Conservation (phyloP, 2,113 vertebrate species). For the Gasterosteus aculeatus region DNA sequence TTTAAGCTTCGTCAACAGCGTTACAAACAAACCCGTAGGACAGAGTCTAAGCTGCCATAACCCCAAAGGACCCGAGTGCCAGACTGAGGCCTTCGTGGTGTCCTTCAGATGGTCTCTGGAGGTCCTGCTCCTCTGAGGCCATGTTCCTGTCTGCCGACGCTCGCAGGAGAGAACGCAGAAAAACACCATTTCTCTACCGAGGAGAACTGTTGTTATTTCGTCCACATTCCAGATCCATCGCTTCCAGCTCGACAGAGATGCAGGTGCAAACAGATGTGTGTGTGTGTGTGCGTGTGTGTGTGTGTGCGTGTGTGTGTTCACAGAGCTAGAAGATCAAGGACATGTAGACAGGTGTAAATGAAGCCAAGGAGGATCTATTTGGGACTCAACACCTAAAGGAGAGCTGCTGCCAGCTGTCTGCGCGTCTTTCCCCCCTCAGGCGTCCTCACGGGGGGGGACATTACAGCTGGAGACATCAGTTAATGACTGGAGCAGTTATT, state of each 20-base stretch:
- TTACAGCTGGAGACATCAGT: too few species aligned
- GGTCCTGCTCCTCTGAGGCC: background rate
- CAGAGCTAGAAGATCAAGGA: constrained; percentile 58
- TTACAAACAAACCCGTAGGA: too few species aligned
- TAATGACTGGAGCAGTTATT: too few species aligned
- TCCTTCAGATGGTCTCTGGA: background rate
- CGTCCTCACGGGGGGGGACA: background rate
- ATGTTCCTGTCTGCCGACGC: too few species aligned
- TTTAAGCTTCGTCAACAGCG: too few species aligned
- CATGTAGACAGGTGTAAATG: constrained; percentile 75
- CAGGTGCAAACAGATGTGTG: constrained; percentile 29
- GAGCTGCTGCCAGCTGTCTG: constrained; percentile 14
- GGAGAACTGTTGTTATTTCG: background rate
- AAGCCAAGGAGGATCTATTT: constrained; percentile 54
- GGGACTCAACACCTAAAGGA: constrained; percentile 59
- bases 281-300: constrained; percentile 18
- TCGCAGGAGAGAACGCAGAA: too few species aligned
- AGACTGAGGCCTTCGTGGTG: background rate
- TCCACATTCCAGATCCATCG: background rate
- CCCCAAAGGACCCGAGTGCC: background rate
- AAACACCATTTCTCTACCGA: background rate
- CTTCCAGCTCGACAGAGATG: background rate
- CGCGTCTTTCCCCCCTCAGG: constrained; percentile 9
- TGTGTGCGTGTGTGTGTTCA: constrained; percentile 15
- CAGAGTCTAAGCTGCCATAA: background rate